These are phyloP conservation scores for Heteromormyrus szaboi DNA, from an alignment of 2,797 vertebrate species.

Conservation along the genomic window DNA sequence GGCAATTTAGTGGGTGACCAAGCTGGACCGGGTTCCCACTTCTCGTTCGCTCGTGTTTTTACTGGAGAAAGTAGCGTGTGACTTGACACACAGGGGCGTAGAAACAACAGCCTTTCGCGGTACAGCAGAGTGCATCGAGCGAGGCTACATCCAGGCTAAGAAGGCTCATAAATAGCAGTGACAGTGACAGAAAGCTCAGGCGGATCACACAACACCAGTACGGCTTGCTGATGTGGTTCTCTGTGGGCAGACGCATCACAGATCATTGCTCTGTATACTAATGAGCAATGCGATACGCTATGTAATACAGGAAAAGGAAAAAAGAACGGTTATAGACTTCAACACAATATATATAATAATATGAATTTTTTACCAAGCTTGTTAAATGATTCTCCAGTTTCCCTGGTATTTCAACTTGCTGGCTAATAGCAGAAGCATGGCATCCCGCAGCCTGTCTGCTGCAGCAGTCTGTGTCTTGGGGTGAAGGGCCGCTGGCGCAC, in stretches of 20 bases:
- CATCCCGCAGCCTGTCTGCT: neutral
- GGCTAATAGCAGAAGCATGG: neutral
- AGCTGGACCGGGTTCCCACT: slow-evolving; percentile 29
- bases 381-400: neutral
- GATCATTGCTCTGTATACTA: neutral
- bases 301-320: neutral
- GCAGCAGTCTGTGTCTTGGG: neutral
- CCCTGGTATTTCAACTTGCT: neutral
- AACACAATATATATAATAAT: neutral
- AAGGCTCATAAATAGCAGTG: slow-evolving; percentile 58
- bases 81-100: slow-evolving; percentile 13
- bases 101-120: slow-evolving; percentile 32
- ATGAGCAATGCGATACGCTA: neutral
- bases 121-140: slow-evolving; percentile 28
- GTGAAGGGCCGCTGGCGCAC: neutral
- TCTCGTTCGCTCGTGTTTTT: slow-evolving; percentile 23
- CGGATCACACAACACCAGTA: neutral
- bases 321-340: neutral
- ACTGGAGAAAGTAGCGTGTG: neutral
- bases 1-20: slow-evolving; percentile 32
- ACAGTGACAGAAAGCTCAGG: slow-evolving; percentile 40
- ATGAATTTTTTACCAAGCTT: neutral
- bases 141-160: slow-evolving; percentile 55
- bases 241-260: slow-evolving; percentile 42
- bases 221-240: slow-evolving; percentile 1